These are phyloP conservation scores for Stictocephala bisonia DNA, from an alignment of 2,888 invertebrate genomes.

Conservation along the genomic window DNA sequence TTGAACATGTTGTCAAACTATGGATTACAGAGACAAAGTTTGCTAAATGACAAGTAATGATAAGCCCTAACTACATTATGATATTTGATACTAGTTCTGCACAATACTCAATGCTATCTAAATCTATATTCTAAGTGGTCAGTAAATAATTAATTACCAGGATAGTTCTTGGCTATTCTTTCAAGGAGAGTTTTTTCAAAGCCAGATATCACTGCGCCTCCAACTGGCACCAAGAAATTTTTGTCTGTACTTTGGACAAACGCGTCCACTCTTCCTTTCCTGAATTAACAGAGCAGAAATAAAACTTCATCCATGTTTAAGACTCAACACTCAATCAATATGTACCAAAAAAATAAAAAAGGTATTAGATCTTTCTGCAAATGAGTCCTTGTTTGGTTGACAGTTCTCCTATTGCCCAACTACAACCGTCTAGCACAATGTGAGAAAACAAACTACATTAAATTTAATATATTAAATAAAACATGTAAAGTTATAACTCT, in stretches of 20 bases:
- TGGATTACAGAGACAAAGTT: too few relatives aligned
- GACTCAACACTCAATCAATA: background rate
- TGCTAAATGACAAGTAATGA: too few relatives aligned
- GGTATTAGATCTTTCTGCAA: background rate
- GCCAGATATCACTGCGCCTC: constrained; percentile 81
- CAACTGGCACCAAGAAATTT: constrained; percentile 86
- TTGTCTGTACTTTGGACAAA: constrained; percentile 89
- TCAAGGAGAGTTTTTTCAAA: constrained; percentile 73
- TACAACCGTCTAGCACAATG: too few relatives aligned
- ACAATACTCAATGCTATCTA: too few relatives aligned
- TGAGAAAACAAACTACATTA: too few relatives aligned
- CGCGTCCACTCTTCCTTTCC: constrained; percentile 77
- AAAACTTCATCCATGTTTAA: constrained; percentile 4
- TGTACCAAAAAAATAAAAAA: background rate
- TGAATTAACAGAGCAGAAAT: constrained; percentile 61
- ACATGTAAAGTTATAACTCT: too few relatives aligned
- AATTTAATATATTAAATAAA: too few relatives aligned
- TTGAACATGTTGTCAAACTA: too few relatives aligned
- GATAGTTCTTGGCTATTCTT: constrained; percentile 77
- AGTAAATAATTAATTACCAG: constrained; percentile 68
- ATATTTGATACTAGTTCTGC: too few relatives aligned
- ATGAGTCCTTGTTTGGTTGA: constrained; percentile 9
- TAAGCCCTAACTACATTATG: too few relatives aligned
- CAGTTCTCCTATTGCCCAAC: too few relatives aligned
- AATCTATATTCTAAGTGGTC: too few relatives aligned